Conservation (phyloP, 2,797 vertebrate genomes). For the Neostethus bicornis region DNA sequence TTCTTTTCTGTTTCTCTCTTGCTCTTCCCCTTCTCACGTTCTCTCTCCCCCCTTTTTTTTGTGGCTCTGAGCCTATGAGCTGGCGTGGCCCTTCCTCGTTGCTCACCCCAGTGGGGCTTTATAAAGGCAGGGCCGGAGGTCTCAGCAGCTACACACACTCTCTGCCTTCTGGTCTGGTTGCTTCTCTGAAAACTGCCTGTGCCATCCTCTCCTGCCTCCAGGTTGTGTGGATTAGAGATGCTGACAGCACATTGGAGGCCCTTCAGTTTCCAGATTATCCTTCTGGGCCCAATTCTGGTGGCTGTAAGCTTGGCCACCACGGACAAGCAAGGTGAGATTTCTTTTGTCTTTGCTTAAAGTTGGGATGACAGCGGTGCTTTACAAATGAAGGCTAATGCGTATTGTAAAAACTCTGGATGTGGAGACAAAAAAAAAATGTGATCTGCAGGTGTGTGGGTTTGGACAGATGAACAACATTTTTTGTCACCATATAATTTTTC, state of each 20-base stretch:
- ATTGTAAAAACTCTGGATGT: slow-evolving; percentile 35
- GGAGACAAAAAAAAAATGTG: slow-evolving; percentile 28
- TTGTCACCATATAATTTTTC: slow-evolving; percentile 49
- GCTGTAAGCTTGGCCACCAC: slow-evolving; percentile 37
- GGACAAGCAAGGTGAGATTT: slow-evolving; percentile 75
- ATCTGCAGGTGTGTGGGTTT: slow-evolving; percentile 36
- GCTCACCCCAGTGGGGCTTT: slow-evolving; percentile 79
- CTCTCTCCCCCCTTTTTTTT: slow-evolving; percentile 64
- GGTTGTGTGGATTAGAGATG: slow-evolving; percentile 70
- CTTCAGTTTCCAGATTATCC: slow-evolving; percentile 56
- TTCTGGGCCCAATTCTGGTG: slow-evolving; percentile 67
- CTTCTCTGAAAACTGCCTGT: slow-evolving; percentile 37
- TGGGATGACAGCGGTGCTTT: slow-evolving; percentile 55
- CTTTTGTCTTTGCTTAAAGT: slow-evolving; percentile 38
- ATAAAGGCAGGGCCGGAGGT: slow-evolving; percentile 79
- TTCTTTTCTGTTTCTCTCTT: slow-evolving; percentile 29
- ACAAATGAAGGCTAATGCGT: slow-evolving; percentile 52
- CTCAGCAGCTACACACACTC: slow-evolving; percentile 64
- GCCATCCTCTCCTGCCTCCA: slow-evolving; percentile 52
- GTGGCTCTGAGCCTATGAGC: slow-evolving; percentile 80
- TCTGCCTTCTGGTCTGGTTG: slow-evolving; percentile 43
- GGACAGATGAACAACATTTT: slow-evolving; percentile 38
- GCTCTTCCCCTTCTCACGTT: slow-evolving; percentile 56
- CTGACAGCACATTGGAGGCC: slow-evolving; percentile 41
- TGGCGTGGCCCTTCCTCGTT: slow-evolving; percentile 72